Conservation (phyloP, 2,888 invertebrate species). For the Capitulum mitella region DNA sequence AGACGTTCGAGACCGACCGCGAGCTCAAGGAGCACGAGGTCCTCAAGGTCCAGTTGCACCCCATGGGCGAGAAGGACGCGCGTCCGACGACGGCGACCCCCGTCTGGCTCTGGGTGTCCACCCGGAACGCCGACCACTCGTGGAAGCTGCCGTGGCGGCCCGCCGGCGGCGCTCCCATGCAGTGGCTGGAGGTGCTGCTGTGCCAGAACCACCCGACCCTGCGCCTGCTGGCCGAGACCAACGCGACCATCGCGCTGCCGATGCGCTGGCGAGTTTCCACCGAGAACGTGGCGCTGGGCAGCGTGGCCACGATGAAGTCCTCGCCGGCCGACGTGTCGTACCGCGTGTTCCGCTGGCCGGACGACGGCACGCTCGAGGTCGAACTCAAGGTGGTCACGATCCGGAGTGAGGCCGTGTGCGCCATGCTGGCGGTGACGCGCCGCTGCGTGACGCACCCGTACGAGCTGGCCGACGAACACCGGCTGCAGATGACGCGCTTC, state of each 20-base stretch:
- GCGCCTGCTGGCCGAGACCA: background rate
- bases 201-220: background rate
- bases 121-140: background rate
- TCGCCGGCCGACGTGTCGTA: conserved; percentile 5
- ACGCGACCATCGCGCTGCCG: background rate
- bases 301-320: background rate
- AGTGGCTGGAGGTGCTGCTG: conserved; percentile 15
- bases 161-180: background rate
- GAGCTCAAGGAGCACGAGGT: background rate
- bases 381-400: background rate
- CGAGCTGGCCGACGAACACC: background rate
- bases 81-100: background rate
- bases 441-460: background rate
- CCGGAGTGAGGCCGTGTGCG: background rate
- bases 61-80: background rate
- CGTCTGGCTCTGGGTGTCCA: background rate
- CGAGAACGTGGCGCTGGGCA: conserved; percentile 5
- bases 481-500: background rate
- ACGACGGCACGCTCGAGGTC: background rate
- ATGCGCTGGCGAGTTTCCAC: conserved; percentile 6
- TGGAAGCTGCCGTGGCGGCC: background rate
- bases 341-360: background rate
- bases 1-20: background rate
- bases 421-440: background rate
- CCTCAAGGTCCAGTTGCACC: background rate